Conservation (phyloP, 1,140 invertebrate species). For the Agrilus planipennis region DNA sequence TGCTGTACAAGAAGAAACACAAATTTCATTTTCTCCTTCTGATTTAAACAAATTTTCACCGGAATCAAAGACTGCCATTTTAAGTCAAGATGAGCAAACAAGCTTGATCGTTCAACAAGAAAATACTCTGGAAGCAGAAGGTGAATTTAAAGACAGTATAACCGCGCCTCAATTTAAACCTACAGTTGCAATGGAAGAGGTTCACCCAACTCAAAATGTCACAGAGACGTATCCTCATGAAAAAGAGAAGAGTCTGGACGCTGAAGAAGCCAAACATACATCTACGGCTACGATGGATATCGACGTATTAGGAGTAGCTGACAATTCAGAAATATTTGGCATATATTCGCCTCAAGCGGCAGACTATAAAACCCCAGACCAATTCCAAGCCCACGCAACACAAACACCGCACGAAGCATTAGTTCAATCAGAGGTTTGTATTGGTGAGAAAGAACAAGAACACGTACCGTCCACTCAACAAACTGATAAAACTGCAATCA, state of each 20-base stretch:
- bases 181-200: too few relatives aligned
- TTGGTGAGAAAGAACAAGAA: constrained; percentile 33
- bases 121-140: constrained; percentile 32
- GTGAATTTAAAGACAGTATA: constrained; percentile 9
- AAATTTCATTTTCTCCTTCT: too few relatives aligned
- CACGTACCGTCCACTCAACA: constrained; percentile 13
- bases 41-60: too few relatives aligned
- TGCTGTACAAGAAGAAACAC: too few relatives aligned
- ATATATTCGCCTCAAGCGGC: constrained; percentile 18
- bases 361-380: constrained; percentile 10
- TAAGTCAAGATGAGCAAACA: too few relatives aligned
- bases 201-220: too few relatives aligned
- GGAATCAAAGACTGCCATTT: too few relatives aligned
- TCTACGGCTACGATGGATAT: constrained; percentile 35
- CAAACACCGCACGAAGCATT: constrained; percentile 1
- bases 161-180: too few relatives aligned
- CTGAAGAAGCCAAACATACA: constrained; percentile 24
- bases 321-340: constrained; percentile 34
- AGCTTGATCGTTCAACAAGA: too few relatives aligned
- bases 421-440: constrained; percentile 8
- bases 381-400: neutral
- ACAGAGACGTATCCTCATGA: constrained; percentile 43
- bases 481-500: constrained; percentile 24
- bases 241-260: constrained; percentile 37
- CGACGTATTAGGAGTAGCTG: constrained; percentile 31